Percentiles rank a stretch among this genome's conserved stretches.
These are phyloP conservation scores for Meloidogyne exigua DNA, from an alignment of 1,140 invertebrate species.

Conservation along the genomic window DNA sequence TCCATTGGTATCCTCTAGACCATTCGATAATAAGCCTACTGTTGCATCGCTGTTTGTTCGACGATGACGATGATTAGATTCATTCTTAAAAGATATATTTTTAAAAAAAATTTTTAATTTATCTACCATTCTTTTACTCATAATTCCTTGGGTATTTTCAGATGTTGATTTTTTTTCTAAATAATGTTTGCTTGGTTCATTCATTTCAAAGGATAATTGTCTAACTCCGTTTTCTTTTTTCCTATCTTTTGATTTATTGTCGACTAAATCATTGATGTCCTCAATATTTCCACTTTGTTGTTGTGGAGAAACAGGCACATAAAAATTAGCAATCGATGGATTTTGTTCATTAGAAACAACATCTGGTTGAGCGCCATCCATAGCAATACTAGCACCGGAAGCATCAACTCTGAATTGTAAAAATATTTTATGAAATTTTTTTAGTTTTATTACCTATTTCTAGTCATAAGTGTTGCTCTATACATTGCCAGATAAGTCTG, in stretches of 20 bases:
- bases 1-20: neutral
- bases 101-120: neutral
- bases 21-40: neutral
- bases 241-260: neutral
- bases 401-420: neutral
- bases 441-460: slow-evolving; percentile 30
- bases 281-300: neutral
- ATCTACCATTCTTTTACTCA: neutral
- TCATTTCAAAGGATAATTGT: neutral
- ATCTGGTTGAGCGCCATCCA: too few relatives aligned
- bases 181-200: neutral
- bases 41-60: neutral
- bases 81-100: neutral
- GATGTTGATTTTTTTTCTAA: neutral
- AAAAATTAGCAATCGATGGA: too few relatives aligned
- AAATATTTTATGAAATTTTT: neutral
- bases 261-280: neutral
- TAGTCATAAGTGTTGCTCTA: slow-evolving; percentile 49
- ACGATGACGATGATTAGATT: neutral
- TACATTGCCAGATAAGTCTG: slow-evolving; percentile 58
- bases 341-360: too few relatives aligned
- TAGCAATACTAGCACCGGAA: too few relatives aligned
- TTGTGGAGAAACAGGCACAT: neutral
- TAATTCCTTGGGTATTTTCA: neutral
- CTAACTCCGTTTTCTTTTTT: neutral